Evolutionary conservation across 2,888 invertebrate species (phyloP), one percentile per base, ranked within the genome.

Genomic region (Mellilla xanthometata): DNA sequence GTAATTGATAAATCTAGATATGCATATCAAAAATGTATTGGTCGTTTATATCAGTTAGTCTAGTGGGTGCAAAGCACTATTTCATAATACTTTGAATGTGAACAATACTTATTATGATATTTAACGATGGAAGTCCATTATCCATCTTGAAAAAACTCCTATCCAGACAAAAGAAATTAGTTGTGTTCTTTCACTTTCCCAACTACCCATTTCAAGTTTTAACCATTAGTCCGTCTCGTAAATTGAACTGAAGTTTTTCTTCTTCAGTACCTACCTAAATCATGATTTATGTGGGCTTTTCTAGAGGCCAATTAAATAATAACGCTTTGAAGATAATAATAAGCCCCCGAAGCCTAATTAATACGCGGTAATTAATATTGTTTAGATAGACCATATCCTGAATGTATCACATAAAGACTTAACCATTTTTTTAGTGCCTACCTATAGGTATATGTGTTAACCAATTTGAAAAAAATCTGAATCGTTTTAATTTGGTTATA

Each of bases 291-390:
- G 29, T 26, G 26, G 35, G 28, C 34, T 33, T 42, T 41, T 29
- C 41, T 33, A 38, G 32, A 28, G 36, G 41, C 29, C 38, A 33
- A 42, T 8, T 23, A 42, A 39, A 40, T 36, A 24, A 51, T 46
- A 42, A 40, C 36, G 41, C 29, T n/a, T 4, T 12, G 39, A 42
- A 46, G 39, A 44, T 52, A 42, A 19, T 19, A 19, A 19, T 6
- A 19, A 19, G 33, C 33, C 29, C 36, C 39, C 32, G 35, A 48
- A 52, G 41, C 52, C 45, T 52, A 39, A 49, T 52, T 52, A 52
- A 52, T 48, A 48, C 45, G 39, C 33, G 13, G 29, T 26, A 39
- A 49, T 46, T 48, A 47, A 41, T 44, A 41, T 48, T 44, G 38
- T 48, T 39, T 36, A 24, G 24, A 24, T 24, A 32, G 19, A 38